phyloP scores from a whole-genome alignment of 2,113 vertebrate genomes.

The Sus scrofa region T2T-Sscrofa CM000822.6:7821501-7822000 shows the following conservation, averaged over 20 bases:
- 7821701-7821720: background rate
- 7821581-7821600: background rate
- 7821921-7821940: background rate
- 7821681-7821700: constrained; percentile 52
- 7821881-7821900: background rate
- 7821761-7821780: constrained; percentile 47
- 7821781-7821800: background rate
- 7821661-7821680: constrained; percentile 22
- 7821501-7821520: background rate
- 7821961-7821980: background rate
- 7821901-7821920: background rate
- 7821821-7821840: background rate
- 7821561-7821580: background rate
- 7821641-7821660: constrained; percentile 20
- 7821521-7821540: background rate
- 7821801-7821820: background rate
- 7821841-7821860: background rate
- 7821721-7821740: background rate
- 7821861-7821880: background rate
- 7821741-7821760: constrained; percentile 18
- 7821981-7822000: background rate
- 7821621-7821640: constrained; percentile 34
- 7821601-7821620: background rate
- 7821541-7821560: background rate
- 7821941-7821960: background rate